Base-by-base conservation (phyloP, 1,140 invertebrate genomes). In the Caerostris darwini region DNA sequence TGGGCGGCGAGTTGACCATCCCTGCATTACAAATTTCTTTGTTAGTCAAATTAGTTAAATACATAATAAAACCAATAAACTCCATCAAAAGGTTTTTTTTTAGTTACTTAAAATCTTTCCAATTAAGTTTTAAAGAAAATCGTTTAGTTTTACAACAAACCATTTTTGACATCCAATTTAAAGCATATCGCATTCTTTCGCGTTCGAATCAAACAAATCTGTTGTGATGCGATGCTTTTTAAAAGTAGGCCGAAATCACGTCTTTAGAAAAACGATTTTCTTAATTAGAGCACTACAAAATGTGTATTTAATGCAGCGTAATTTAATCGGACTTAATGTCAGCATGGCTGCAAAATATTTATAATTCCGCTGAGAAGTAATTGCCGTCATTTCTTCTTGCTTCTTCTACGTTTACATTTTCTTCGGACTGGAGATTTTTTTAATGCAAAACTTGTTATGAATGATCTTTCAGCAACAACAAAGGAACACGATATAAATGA, bases 401-500 rank as follows among this genome's bases (percentile, higher is more conserved):
- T 53, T 34, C 34, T 10, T 54, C 34, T 34, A 82, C 54, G 53
- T 64, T 64, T 64, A 64, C 61, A 53, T 82, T 58, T 86, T 54
- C 53, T 86, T 86, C 83, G 10, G 57, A 58, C 71, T 34, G 12
- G 59, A 87, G 17, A 83, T 57, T 83, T 57, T 34, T 83, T 54
- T 56, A 3, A 61, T 59, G 17, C 19, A 14, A 88, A 88, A 88
- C 14, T 12, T 19, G 7, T 64, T 88, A 88, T 88, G 58, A 61
- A 67, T n/a, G 53, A 67, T 88, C 58, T 88, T 88, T 88, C 57
- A 88, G 61, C 86, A 67, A 54, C 58, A 88, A 53, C n/a, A 53
- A 64, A 34, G 58, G 61, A 88, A 88, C 86, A 53, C 19, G 86
- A 56, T 64, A 88, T 88, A 88, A 88, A 88, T 88, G 58, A 88